A percentile compares a stretch with the other conserved stretches of the same genome.
These are phyloP conservation scores for Oeneis ivallda DNA, from an alignment of 2,888 invertebrate genomes.

Conservation along the genomic window DNA sequence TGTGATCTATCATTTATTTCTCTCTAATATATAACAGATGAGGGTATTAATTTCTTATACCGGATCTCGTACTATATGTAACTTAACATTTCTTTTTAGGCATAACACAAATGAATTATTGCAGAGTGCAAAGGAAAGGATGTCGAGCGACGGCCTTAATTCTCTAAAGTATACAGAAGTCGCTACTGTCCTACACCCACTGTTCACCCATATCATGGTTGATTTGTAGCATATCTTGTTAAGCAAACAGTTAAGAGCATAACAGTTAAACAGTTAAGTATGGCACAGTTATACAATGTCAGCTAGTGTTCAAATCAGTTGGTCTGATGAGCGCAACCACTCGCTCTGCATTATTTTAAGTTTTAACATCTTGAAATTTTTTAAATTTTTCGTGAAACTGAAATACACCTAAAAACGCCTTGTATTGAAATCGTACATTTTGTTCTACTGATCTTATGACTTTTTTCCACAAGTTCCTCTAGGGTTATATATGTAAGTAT, in stretches of 20 bases:
- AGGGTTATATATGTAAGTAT: background rate
- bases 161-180: slow-evolving; percentile 81
- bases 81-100: slow-evolving; percentile 54
- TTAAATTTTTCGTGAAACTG: too few species aligned
- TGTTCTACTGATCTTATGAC: too few species aligned
- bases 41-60: too few species aligned
- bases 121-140: slow-evolving; percentile 71
- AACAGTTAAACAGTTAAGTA: too few species aligned
- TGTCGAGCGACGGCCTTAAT: slow-evolving; percentile 83
- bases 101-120: slow-evolving; percentile 73
- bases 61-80: too few species aligned
- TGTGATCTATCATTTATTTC: too few species aligned
- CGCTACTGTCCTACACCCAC: slow-evolving; percentile 78
- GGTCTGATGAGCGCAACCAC: too few species aligned
- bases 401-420: too few species aligned
- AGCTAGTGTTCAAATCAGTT: background rate
- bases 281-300: background rate
- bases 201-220: slow-evolving; percentile 84
- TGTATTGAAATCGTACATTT: too few species aligned
- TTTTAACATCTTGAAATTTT: too few species aligned
- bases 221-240: slow-evolving; percentile 64
- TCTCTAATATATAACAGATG: too few species aligned
- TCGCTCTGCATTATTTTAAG: too few species aligned
- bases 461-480: background rate
- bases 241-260: slow-evolving; percentile 35